Conservation (phyloP, 2,888 invertebrate genomes). For the Dasypolia templi region DNA sequence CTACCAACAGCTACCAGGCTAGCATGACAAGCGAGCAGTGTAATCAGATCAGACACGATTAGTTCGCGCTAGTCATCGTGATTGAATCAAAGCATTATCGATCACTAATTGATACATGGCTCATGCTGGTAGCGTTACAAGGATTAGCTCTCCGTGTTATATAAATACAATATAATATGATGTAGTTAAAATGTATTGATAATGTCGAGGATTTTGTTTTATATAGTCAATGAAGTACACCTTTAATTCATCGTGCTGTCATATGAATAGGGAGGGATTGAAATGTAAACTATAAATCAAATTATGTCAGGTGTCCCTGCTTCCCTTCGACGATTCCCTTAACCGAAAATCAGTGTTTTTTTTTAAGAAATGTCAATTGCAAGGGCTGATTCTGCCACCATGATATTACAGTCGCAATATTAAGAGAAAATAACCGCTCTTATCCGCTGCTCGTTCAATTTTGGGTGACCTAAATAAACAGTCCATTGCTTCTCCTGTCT, state of each 20-base stretch:
- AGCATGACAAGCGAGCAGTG: constrained; percentile 40
- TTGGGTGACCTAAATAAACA: constrained; percentile 47
- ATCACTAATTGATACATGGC: constrained; percentile 52
- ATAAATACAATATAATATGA: too few relatives aligned
- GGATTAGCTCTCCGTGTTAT: constrained; percentile 7
- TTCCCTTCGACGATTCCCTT: neutral
- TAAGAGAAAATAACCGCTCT: constrained; percentile 9
- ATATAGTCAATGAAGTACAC: neutral
- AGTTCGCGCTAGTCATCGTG: constrained; percentile 44
- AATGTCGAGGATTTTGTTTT: neutral
- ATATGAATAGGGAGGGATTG: constrained; percentile 4
- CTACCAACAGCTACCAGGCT: neutral
- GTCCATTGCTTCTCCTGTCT: constrained; percentile 17
- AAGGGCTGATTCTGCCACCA: neutral
- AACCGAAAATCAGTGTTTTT: neutral
- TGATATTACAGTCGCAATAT: constrained; percentile 26
- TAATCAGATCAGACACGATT: constrained; percentile 61
- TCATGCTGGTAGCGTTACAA: neutral
- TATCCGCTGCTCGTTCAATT: constrained; percentile 1
- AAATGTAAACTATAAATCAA: neutral
- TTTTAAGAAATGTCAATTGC: neutral
- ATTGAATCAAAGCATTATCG: constrained; percentile 47
- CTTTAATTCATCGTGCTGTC: neutral
- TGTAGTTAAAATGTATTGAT: neutral
- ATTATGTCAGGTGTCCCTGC: neutral